Evolutionary conservation across 1,140 invertebrate genomes (phyloP), one percentile per base, ranked within the genome.

Genomic region (Drosophila melanogaster): DNA sequence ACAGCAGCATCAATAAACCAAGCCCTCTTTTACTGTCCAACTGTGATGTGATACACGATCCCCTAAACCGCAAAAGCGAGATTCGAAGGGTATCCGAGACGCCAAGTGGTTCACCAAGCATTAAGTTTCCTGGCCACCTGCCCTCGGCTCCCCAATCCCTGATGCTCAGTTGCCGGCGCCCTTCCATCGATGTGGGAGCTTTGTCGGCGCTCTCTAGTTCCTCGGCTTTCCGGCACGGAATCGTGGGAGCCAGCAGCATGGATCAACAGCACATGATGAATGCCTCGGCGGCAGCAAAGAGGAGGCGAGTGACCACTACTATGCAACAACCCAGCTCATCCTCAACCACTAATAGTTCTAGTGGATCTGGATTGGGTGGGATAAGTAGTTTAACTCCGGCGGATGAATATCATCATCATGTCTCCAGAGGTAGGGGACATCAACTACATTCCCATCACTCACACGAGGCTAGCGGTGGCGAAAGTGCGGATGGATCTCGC

Each of bases 401-500:
- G 17, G 90, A 91, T 72, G 84, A 90, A 35, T 86, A 72, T 61
- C 87, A 91, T 62, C 86, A 91, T 57, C 92, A 92, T 73, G 73
- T 76, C 11, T 92, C 90, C 38, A 58, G 90, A 4, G 90, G 90
- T 38, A 76, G 92, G 15, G 91, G 91, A 26, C 92, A 92, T 70
- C 90, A 91, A 74, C 66, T 92, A 86, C 90, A 92, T 92, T 92
- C 92, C 76, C 92, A 92, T 90, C 90, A 92, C 54, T 92, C 92
- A 15, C 92, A 92, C 58, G 92, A 92, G 67, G 87, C 90, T 46
- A 92, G 91, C 46, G 91, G 91, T 14, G 91, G 91, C 19, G 92
- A 92, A 51, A 92, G 92, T 75, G 91, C 91, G 17, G 91, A 92
- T 38, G 95, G 95, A 44, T 96, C 96, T 3, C 92, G 96, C 56